These are phyloP conservation scores for Phortica variegata DNA, from an alignment of 1,140 invertebrate genomes.

Conservation along the genomic window DNA sequence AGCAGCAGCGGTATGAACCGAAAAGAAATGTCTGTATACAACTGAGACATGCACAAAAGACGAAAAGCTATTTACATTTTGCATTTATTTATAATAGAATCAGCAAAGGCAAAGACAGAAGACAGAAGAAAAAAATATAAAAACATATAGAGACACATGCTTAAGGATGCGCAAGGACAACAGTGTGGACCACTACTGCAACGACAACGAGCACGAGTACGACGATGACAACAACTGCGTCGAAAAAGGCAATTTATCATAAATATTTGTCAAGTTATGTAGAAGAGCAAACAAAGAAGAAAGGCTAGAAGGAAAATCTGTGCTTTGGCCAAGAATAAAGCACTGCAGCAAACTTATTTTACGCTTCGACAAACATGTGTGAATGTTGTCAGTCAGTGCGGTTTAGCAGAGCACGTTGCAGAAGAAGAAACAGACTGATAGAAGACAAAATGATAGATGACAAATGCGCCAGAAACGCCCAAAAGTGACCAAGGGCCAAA, in stretches of 20 bases:
- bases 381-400: no score
- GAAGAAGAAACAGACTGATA: constrained; percentile 1
- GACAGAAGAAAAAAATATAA: neutral
- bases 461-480: no score
- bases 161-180: neutral
- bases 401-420: no score
- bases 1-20: neutral
- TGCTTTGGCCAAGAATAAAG: neutral
- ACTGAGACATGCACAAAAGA: constrained; percentile 16
- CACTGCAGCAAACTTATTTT: constrained; percentile 46
- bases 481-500: no score
- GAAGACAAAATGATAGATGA: no score
- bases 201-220: no score
- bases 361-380: constrained; percentile 30
- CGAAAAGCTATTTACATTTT: constrained; percentile 47
- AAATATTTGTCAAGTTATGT: constrained; percentile 52
- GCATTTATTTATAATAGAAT: constrained; percentile 19
- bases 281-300: neutral
- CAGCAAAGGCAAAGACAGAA: constrained; percentile 23
- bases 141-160: no score
- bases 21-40: neutral
- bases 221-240: constrained; percentile 7
- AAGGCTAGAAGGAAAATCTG: neutral
- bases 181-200: no score
- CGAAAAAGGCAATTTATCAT: constrained; percentile 54